These are phyloP conservation scores for Camponotus fellah DNA, from an alignment of 2,888 invertebrate genomes.

Conservation along the genomic window DNA sequence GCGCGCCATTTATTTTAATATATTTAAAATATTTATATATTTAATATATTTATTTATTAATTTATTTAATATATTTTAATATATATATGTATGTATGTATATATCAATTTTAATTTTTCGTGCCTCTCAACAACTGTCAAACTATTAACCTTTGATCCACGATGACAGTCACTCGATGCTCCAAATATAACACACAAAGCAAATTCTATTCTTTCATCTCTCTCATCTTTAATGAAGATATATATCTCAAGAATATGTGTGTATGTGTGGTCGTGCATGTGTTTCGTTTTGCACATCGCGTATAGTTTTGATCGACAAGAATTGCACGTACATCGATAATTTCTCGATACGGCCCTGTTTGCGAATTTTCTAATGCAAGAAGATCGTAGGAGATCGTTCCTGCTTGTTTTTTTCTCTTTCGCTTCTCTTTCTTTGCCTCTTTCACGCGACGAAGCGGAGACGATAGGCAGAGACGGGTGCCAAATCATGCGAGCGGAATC, in stretches of 20 bases:
- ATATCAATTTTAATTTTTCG: too few species aligned
- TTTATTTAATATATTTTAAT: too few species aligned
- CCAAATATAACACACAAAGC: too few species aligned
- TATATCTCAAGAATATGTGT: background rate
- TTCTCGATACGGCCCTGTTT: slow-evolving; percentile 54
- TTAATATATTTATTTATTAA: too few species aligned
- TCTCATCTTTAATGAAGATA: background rate
- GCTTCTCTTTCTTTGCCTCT: slow-evolving; percentile 19
- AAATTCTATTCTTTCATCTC: too few species aligned
- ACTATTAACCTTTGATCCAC: too few species aligned
- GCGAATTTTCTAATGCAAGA: slow-evolving; percentile 54
- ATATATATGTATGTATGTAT: too few species aligned
- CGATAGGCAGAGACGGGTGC: slow-evolving; percentile 75
- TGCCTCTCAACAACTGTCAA: too few species aligned
- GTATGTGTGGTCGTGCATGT: background rate
- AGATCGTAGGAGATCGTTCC: slow-evolving; percentile 56
- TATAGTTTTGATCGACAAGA: background rate
- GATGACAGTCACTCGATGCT: too few species aligned
- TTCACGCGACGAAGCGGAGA: slow-evolving; percentile 49
- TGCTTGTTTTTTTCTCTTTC: slow-evolving; percentile 49
- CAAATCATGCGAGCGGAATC: slow-evolving; percentile 85
- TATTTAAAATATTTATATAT: too few species aligned
- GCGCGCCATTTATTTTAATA: too few species aligned
- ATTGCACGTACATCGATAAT: too few species aligned
- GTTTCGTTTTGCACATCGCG: background rate